Percentiles rank a stretch among this genome's conserved stretches.
Conservation (phyloP, 1,140 invertebrate species). For the Nilaparvata lugens region DNA sequence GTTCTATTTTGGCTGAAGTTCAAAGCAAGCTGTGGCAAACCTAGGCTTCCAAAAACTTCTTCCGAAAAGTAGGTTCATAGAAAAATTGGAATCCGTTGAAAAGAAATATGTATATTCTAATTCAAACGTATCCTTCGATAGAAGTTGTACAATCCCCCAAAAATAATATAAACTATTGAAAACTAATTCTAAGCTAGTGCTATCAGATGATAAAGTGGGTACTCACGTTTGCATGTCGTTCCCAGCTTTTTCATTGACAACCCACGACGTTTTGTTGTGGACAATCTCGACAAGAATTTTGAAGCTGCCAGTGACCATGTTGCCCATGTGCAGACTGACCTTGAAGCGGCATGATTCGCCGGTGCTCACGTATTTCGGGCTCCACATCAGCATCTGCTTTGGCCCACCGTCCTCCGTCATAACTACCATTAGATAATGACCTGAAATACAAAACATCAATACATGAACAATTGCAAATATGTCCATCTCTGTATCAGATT, state of each 20-base stretch:
- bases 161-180: too few species aligned
- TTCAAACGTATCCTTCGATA: too few species aligned
- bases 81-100: too few species aligned
- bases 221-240: slow-evolving; percentile 19
- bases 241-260: slow-evolving; percentile 17
- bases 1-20: too few species aligned
- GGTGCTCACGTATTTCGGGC: slow-evolving; percentile 19
- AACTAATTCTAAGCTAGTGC: too few species aligned
- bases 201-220: too few species aligned
- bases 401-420: slow-evolving; percentile 14
- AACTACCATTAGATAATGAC: slow-evolving; percentile 22
- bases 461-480: not conserved
- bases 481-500: too few species aligned
- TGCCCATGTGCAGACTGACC: slow-evolving; percentile 21
- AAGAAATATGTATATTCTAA: too few species aligned
- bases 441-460: slow-evolving; percentile 14
- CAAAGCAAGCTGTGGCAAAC: too few species aligned
- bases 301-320: slow-evolving; percentile 20
- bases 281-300: slow-evolving; percentile 22
- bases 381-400: slow-evolving; percentile 17
- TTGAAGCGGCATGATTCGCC: slow-evolving; percentile 17
- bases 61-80: too few species aligned
- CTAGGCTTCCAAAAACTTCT: too few species aligned
- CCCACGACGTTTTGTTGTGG: slow-evolving; percentile 18
- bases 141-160: too few species aligned